Conservation (phyloP, 2,797 vertebrate genomes). For the Hydrolagus colliei region DNA sequence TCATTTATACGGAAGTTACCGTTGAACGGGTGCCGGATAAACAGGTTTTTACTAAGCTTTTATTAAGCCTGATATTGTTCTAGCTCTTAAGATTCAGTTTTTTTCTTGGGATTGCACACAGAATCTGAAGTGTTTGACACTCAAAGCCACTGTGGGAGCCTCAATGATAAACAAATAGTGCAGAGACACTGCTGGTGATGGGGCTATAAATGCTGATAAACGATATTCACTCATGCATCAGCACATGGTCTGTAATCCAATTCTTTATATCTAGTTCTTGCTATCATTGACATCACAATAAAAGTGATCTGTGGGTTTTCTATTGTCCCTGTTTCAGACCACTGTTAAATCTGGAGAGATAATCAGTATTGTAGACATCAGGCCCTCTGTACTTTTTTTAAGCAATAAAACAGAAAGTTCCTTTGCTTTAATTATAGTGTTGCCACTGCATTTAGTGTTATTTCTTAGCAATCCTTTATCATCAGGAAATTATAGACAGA, state of each 20-base stretch:
- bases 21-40: no score
- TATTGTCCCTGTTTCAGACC: conserved; percentile 11
- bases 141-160: not conserved
- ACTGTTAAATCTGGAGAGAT: not conserved
- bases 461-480: not conserved
- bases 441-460: not conserved
- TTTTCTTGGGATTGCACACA: not conserved
- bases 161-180: not conserved
- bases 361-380: not conserved
- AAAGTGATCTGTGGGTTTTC: conserved; percentile 1
- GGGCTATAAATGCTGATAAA: not conserved
- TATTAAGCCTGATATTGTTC: not conserved
- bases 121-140: conserved; percentile 2
- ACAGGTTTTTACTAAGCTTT: not conserved
- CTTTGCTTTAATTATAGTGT: not conserved
- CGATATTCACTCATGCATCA: conserved; percentile 6
- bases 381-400: not conserved
- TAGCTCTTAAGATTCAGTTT: not conserved
- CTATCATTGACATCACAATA: conserved; percentile 1
- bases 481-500: not conserved
- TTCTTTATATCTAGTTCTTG: not conserved
- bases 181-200: not conserved
- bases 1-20: no score
- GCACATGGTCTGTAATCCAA: not conserved
- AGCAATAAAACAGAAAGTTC: no score